Evolutionary conservation across 1,140 invertebrate species (phyloP).

Genomic region (Charaxes varanes): DNA sequence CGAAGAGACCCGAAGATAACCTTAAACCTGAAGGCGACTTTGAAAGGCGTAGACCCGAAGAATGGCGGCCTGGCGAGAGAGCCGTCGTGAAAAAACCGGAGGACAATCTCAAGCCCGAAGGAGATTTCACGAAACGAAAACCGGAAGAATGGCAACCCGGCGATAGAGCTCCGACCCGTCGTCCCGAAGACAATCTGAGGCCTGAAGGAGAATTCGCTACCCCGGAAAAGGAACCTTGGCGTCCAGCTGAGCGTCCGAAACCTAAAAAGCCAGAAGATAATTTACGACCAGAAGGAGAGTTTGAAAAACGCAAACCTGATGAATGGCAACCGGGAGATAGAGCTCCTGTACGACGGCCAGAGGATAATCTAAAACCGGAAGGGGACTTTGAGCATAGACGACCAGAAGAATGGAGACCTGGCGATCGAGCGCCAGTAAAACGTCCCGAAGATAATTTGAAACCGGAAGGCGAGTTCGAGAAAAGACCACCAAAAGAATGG

Average conservation of each 20-base stretch:
- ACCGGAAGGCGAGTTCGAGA: conserved; percentile 78
- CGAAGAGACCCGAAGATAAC: conserved; percentile 57
- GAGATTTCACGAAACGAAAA: conserved; percentile 68
- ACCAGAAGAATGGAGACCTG: conserved; percentile 40
- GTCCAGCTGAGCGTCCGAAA: conserved; percentile 60
- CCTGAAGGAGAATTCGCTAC: conserved; percentile 76
- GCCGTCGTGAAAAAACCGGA: conserved; percentile 36
- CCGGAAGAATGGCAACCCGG: conserved; percentile 34
- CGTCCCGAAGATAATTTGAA: conserved; percentile 73
- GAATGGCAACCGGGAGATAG: conserved; percentile 14
- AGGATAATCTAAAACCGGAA: conserved; percentile 13
- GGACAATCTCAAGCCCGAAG: conserved; percentile 77
- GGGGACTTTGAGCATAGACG: conserved; percentile 4
- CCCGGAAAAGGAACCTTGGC: conserved; percentile 69
- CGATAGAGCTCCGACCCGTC: conserved; percentile 45
- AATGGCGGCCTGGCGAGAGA: conserved; percentile 74
- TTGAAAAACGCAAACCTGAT: conserved; percentile 11
- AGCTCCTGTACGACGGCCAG: conserved; percentile 7
- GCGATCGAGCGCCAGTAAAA: conserved; percentile 44
- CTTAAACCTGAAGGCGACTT: conserved; percentile 72
- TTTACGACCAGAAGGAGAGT: conserved; percentile 62
- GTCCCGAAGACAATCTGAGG: conserved; percentile 68
- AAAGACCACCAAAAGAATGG: conserved; percentile 81
- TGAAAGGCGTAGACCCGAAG: conserved; percentile 43
- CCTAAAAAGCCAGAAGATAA: conserved; percentile 72